These are phyloP conservation scores for Heterotilapia buettikoferi DNA, from an alignment of 2,113 vertebrate genomes.

Conservation along the genomic window DNA sequence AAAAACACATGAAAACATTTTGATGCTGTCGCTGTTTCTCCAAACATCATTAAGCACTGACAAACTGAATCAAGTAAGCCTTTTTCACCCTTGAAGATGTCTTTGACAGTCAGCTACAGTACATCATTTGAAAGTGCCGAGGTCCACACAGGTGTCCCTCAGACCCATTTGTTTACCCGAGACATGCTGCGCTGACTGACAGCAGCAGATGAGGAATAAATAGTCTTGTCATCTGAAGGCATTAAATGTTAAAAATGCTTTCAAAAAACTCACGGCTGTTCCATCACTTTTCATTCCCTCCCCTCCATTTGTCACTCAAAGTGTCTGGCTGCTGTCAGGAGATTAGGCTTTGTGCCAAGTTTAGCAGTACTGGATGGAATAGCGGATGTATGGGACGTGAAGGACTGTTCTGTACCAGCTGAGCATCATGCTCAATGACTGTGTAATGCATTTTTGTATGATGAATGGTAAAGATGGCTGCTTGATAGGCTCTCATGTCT, in stretches of 20 bases:
- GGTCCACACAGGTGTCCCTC: neutral
- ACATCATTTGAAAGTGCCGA: neutral
- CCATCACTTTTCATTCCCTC: conserved; percentile 29
- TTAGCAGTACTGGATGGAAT: neutral
- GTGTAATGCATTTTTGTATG: neutral
- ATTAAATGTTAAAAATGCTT: conserved; percentile 12
- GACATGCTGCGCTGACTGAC: neutral
- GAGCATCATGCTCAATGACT: neutral
- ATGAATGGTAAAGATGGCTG: neutral
- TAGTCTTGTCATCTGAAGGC: neutral
- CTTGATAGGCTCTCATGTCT: neutral
- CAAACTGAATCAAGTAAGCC: neutral
- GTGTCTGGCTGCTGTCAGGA: conserved; percentile 19
- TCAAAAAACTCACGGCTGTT: neutral
- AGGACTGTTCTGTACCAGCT: neutral
- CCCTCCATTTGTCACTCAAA: conserved; percentile 1
- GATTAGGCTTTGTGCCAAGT: neutral
- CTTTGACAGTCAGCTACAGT: neutral
- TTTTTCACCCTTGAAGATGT: neutral
- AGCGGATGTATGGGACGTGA: neutral
- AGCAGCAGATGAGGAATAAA: conserved; percentile 1
- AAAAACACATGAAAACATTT: neutral
- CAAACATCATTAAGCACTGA: neutral
- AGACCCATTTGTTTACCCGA: neutral
- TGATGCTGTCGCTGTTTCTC: neutral